Conservation (phyloP, 30 jellyfish, hydroid and myxozoan species). For the Rhopilema esculentum region DNA sequence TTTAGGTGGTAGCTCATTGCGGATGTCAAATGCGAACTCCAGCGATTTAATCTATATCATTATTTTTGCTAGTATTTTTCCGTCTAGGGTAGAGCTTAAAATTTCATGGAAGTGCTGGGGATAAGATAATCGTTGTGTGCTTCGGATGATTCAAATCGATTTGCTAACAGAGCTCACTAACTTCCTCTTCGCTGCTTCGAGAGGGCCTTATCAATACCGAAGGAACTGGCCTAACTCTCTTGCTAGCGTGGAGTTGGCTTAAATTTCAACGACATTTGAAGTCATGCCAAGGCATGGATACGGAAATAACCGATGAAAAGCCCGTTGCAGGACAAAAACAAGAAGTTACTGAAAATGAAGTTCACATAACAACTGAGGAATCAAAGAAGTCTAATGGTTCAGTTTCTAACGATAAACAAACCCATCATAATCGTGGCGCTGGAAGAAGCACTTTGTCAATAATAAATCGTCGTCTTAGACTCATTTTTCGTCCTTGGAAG, state of each 20-base stretch:
- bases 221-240: not conserved
- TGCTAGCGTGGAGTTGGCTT: not conserved
- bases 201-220: not conserved
- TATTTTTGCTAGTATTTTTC: not conserved
- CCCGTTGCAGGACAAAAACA: not conserved
- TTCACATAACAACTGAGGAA: constrained; percentile 30
- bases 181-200: not conserved
- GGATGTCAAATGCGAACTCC: not conserved
- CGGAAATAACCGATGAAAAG: constrained; percentile 10
- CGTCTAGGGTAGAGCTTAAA: not conserved
- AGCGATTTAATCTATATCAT: not conserved
- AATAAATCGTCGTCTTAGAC: constrained; percentile 67
- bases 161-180: not conserved
- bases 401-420: constrained; percentile 9
- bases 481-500: constrained; percentile 84
- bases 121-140: not conserved
- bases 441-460: constrained; percentile 52
- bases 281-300: constrained; percentile 45
- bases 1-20: not conserved
- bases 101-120: not conserved
- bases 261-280: not conserved
- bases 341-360: constrained; percentile 1
- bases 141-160: not conserved
- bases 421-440: constrained; percentile 7
- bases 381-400: constrained; percentile 30